phyloP scores from a whole-genome alignment of 1,140 invertebrate genomes.

The Drosophila takahashii region DNA sequence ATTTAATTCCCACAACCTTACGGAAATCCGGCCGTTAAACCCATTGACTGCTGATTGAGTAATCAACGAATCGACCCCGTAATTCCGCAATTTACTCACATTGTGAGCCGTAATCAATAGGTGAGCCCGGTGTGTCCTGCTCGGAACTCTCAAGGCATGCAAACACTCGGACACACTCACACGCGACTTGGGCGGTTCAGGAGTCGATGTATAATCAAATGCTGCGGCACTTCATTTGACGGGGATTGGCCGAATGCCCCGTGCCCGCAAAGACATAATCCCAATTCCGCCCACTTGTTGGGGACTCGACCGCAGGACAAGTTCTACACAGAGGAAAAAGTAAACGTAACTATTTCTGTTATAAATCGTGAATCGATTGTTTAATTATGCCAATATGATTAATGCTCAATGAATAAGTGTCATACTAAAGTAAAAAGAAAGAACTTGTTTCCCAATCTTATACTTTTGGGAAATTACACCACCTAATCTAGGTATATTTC shows the following conservation, averaged over 20 bases:
- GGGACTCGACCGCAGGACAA: conserved; percentile 21
- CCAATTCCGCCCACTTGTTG: conserved; percentile 59
- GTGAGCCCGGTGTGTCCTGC: conserved; percentile 27
- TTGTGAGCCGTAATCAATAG: conserved; percentile 41
- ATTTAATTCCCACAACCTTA: not conserved
- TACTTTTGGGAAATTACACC: no score
- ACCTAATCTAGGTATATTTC: no score
- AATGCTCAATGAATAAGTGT: no score
- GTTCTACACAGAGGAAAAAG: conserved; percentile 19
- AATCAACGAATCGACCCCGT: conserved; percentile 32
- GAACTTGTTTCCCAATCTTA: no score
- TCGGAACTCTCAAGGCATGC: conserved; percentile 36
- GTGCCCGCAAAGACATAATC: conserved; percentile 47
- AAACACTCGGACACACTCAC: conserved; percentile 24
- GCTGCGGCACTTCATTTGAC: conserved; percentile 62
- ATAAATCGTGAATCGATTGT: no score
- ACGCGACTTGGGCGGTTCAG: conserved; percentile 31
- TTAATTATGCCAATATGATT: no score
- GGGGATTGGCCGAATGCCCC: conserved; percentile 34
- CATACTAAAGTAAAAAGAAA: no score
- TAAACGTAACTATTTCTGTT: no score
- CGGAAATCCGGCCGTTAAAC: conserved; percentile 23
- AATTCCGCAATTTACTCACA: conserved; percentile 50
- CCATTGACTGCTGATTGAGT: conserved; percentile 44
- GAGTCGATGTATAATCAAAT: conserved; percentile 44